phyloP scores from a whole-genome alignment of 2,888 invertebrate species.

The Leptopterna dolabrata region DNA sequence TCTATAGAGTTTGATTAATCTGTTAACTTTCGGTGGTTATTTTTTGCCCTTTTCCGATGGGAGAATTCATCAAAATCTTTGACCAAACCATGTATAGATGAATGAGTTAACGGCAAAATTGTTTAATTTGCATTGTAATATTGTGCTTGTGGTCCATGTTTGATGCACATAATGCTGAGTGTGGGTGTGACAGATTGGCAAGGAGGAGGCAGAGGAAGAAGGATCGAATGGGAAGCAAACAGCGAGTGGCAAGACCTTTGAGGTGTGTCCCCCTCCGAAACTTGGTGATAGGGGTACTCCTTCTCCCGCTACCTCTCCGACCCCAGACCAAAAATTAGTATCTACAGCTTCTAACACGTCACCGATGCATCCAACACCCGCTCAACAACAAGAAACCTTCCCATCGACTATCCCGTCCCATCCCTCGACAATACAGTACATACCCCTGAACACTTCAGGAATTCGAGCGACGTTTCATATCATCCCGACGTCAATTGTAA shows the following conservation, averaged over 20 bases:
- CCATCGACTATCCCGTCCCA: conserved; percentile 64
- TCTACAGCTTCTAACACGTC: conserved; percentile 62
- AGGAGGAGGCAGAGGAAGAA: conserved; percentile 56
- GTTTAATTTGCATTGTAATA: conserved; percentile 43
- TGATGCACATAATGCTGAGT: conserved; percentile 54
- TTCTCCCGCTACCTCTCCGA: conserved; percentile 42
- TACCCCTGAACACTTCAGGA: conserved; percentile 61
- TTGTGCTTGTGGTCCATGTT: conserved; percentile 38
- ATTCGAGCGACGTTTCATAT: conserved; percentile 62
- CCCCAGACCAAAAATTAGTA: conserved; percentile 57
- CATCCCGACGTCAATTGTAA: conserved; percentile 57
- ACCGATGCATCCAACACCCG: conserved; percentile 53
- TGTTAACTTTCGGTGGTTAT: not conserved
- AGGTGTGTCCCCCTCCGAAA: conserved; percentile 58
- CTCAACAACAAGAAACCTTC: conserved; percentile 63
- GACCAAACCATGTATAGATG: conserved; percentile 12
- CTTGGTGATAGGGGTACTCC: conserved; percentile 51
- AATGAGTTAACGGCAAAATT: conserved; percentile 12
- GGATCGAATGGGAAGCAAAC: conserved; percentile 52
- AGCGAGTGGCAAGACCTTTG: conserved; percentile 53
- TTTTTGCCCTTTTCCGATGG: not conserved
- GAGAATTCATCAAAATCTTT: not conserved
- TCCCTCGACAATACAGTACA: conserved; percentile 65
- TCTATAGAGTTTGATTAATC: no score
- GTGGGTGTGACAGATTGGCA: conserved; percentile 58